Evolutionary conservation across 2,113 vertebrate species (phyloP), one percentile per base, ranked within the genome.

Genomic region (Pseudorhombus dupliciocellatus): DNA sequence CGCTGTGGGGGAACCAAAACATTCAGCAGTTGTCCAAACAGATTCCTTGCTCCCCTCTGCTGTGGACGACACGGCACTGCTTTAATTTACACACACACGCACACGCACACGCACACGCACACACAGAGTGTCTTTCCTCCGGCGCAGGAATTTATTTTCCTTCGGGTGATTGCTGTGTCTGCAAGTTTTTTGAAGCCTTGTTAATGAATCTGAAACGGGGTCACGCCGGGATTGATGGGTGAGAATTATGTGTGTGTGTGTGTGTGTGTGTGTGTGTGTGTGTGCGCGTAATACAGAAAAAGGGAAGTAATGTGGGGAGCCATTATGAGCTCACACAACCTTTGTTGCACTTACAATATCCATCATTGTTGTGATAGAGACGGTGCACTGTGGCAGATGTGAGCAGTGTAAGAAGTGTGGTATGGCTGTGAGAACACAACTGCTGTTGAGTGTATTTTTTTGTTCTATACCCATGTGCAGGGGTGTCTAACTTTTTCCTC

Each of bases 11-110:
- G 83, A 92, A 93, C 79, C 84, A 90, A 93, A 94, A 93, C 92
- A 91, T 89, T 88, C 86, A 85, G 90, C 92, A 93, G 91, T 93
- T 93, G 92, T 94, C 92, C 90, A 94, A 94, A 94, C 90, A 94
- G 89, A 93, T 92, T 91, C 84, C 70, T 89, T 76, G 44, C 87
- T 79, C 67, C 18, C 40, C 82, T 88, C 77, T 5, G 64, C 87
- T 75, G 82, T 59, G 80, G 88, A 88, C 68, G 79, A 91, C 82
- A 71, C 53, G 48, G 75, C 73, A 82, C 81, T 69, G 80, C 84
- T 85, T 76, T 85, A 81, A 84, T 80, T 90, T 76, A 79, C 80
- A 69, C 70, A 80, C 77, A 62, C 57, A 46, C 25, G 22, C 30
- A 50, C 68, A 30, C 30, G 21, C 60, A 63, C 51, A 8, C 60